Conservation (phyloP, 2,113 vertebrate species). For the Panurus biarmicus region DNA sequence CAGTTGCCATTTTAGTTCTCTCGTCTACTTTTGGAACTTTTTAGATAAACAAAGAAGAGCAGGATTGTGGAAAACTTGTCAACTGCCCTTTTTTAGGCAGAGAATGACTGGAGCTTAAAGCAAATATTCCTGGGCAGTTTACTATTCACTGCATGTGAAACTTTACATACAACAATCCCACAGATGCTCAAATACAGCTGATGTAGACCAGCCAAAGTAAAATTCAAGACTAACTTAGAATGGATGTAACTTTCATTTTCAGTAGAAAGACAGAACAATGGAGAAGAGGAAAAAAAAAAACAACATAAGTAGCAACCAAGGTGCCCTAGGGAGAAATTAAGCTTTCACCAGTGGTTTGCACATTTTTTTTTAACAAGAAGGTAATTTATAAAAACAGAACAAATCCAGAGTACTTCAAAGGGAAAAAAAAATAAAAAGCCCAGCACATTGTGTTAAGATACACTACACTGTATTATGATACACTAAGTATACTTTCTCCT, state of each 20-base stretch:
- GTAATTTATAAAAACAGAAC: not conserved
- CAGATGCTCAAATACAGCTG: not conserved
- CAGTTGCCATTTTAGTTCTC: not conserved
- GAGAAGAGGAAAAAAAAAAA: not conserved
- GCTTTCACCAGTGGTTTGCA: not conserved
- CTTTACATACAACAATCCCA: accelerated
- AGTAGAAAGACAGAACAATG: not conserved
- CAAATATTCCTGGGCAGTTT: not conserved
- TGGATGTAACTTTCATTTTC: not conserved
- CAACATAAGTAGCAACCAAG: not conserved
- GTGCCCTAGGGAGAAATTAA: not conserved
- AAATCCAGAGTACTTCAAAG: not conserved
- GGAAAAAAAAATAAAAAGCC: not conserved
- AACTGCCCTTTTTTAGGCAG: not conserved
- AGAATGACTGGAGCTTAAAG: not conserved
- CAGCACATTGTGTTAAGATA: too few species aligned
- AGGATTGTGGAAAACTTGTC: not conserved
- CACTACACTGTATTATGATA: not conserved
- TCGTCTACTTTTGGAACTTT: not conserved
- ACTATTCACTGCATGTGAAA: not conserved
- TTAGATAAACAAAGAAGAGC: not conserved
- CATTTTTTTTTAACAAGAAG: not conserved
- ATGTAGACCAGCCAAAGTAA: not conserved
- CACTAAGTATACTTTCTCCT: not conserved
- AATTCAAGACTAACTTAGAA: not conserved